Conservation (phyloP, 2,888 invertebrate species). For the Cheilosia soror region DNA sequence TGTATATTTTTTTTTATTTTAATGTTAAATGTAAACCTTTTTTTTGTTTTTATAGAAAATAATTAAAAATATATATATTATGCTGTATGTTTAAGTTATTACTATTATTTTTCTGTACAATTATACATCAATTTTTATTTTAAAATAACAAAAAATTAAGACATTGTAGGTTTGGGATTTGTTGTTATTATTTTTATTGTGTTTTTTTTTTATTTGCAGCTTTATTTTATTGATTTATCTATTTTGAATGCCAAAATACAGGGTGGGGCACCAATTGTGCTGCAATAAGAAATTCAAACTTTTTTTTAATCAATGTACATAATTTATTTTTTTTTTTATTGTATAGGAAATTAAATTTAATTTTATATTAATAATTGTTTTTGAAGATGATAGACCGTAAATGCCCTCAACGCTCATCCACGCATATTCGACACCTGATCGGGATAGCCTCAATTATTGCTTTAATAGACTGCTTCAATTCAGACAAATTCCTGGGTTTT, state of each 20-base stretch:
- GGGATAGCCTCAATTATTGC: too few relatives aligned
- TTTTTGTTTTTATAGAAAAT: background rate
- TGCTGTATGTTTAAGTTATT: constrained; percentile 45
- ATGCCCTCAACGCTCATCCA: too few relatives aligned
- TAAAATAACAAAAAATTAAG: constrained; percentile 35
- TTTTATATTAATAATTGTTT: too few relatives aligned
- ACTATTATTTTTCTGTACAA: constrained; percentile 34
- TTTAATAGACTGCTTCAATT: too few relatives aligned
- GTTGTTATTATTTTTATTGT: background rate
- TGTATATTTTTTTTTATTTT: constrained; percentile 44
- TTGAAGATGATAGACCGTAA: too few relatives aligned
- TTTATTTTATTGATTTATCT: constrained; percentile 16
- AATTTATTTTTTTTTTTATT: too few relatives aligned
- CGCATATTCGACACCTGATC: too few relatives aligned
- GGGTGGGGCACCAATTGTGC: too few relatives aligned
- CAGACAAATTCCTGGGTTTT: too few relatives aligned
- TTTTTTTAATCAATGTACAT: too few relatives aligned
- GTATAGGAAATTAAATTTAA: too few relatives aligned
- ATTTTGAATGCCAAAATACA: background rate
- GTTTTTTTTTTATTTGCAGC: background rate
- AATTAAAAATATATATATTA: constrained; percentile 26
- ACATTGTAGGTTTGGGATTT: background rate
- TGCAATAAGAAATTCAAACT: too few relatives aligned
- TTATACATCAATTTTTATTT: constrained; percentile 35
- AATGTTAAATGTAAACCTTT: background rate